Percentiles rank a stretch among this genome's conserved stretches.
These are phyloP conservation scores for Autographa pulchrina DNA, from an alignment of 2,888 invertebrate genomes.

Conservation along the genomic window DNA sequence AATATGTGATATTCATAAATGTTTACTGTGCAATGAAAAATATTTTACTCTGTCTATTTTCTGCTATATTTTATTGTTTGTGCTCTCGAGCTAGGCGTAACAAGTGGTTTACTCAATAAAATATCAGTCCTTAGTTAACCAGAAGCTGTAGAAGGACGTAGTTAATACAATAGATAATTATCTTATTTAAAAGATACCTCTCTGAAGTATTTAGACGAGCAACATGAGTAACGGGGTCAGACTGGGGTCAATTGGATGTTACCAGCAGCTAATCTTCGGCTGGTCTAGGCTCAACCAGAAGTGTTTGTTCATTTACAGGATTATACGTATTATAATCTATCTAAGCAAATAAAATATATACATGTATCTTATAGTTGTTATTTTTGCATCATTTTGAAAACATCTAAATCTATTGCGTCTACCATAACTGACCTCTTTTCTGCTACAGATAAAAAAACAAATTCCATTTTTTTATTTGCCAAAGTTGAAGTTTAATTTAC, in stretches of 20 bases:
- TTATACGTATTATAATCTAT: not conserved
- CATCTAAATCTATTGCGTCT: too few species aligned
- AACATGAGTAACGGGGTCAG: conserved; percentile 38
- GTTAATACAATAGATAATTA: conserved; percentile 31
- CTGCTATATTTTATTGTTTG: too few species aligned
- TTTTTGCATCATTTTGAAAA: too few species aligned
- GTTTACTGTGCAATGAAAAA: too few species aligned
- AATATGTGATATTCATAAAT: too few species aligned
- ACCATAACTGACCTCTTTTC: too few species aligned
- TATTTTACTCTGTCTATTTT: too few species aligned
- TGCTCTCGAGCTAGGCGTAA: not conserved
- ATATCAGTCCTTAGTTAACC: not conserved
- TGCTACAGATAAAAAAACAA: too few species aligned
- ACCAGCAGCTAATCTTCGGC: conserved; percentile 48
- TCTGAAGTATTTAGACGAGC: conserved; percentile 43
- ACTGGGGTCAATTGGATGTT: conserved; percentile 49
- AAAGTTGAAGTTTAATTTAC: too few species aligned
- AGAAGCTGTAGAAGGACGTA: conserved; percentile 15
- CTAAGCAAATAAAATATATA: too few species aligned
- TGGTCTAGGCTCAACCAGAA: conserved; percentile 25
- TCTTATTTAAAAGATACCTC: conserved; percentile 38
- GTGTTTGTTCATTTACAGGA: conserved; percentile 13
- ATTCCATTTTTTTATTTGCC: too few species aligned
- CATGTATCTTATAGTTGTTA: too few species aligned
- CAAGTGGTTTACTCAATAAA: not conserved